Evolutionary conservation across 2,888 invertebrate genomes (phyloP), one percentile per base, ranked within the genome.

Genomic region (Teinopalpus imperialis): DNA sequence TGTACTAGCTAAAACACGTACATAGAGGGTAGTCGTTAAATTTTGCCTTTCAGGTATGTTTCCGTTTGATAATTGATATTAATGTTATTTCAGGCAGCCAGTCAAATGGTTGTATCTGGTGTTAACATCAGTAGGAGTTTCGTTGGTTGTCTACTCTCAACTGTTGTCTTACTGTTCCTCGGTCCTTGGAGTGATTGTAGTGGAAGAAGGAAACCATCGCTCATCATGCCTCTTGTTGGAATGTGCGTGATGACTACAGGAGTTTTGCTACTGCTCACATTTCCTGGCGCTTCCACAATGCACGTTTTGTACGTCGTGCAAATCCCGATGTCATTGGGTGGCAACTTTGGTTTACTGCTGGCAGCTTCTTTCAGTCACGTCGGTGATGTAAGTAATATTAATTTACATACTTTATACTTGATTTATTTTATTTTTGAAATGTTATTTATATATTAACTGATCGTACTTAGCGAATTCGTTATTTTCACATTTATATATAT

Each of bases 281-380:
- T 88, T 32, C 89, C 89, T 14, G 83, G 86, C 29, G 83, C 88
- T 0, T 68, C 68, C 0, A 85, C 88, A 0, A 60, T 64, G 0
- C 83, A 82, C 66, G 83, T 87, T 2, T 54, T 89, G 9, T 89
- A 89, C 46, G 66, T 71, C 2, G 83, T 89, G 2, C 83, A 87
- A 53, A 76, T 94, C 44, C 93, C 94, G 0, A 93, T 94, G 89
- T 93, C 94, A 44, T 78, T 91, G 18, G 92, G 92, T 18, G 94
- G 93, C 0, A 90, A 93, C 34, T 91, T 93, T 37, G 93, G 93
- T 59, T 89, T 94, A 35, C 90, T 94, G 79, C 90, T 94, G 50
- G 94, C 94, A 81, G 93, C 93, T 0, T 91, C 94, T 31, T 93
- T 95, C 80, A 93, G 94, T 69, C 94, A 95, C 69, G 91, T 95